Evolutionary conservation across 2,797 vertebrate species (phyloP), one percentile per base, ranked within the genome.

Genomic region (Gambusia yucatana): DNA sequence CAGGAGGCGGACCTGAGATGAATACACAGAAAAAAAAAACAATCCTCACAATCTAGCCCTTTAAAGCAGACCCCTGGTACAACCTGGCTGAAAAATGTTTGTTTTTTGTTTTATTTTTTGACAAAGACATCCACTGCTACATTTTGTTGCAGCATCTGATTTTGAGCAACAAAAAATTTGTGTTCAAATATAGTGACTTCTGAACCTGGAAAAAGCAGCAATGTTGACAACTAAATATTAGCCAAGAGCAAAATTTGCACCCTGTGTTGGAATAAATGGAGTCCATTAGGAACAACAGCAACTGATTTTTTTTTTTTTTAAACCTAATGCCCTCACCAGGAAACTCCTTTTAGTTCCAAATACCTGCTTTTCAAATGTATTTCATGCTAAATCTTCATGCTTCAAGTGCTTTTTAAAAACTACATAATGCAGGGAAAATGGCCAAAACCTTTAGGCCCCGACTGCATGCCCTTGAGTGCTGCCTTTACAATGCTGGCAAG

Each of bases 401-500:
- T 48, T 84, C 52, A 78, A 90, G 84, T 81, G 88, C 85, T 92
- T 90, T 92, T 85, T 84, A 88, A 75, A 91, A 85, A 61, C 74
- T 9, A 73, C 82, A 79, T 80, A 80, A 82, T 77, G 81, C 59
- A 75, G 75, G 84, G 83, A 77, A 88, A 92, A 86, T 80, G 30
- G 76, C 41, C 59, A 71, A 81, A 63, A 89, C 77, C 84, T 87
- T 91, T 77, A 83, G 80, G 81, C 71, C 76, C 71, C 25, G 2
- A 79, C 77, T 41, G 86, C 77, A 77, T 52, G 72, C 82, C 78
- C 86, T 86, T 84, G 78, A 92, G 87, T 84, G 84, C 82, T 78
- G 77, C 85, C 87, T 80, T 92, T 72, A 89, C 80, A 90, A 86
- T 79, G 30, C 77, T 2, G 52, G 79, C 79, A 52, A 11, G 79